Evolutionary conservation across 2,797 vertebrate species (phyloP), one percentile per base, ranked within the genome.

Genomic region (Neosalanx taihuensis): DNA sequence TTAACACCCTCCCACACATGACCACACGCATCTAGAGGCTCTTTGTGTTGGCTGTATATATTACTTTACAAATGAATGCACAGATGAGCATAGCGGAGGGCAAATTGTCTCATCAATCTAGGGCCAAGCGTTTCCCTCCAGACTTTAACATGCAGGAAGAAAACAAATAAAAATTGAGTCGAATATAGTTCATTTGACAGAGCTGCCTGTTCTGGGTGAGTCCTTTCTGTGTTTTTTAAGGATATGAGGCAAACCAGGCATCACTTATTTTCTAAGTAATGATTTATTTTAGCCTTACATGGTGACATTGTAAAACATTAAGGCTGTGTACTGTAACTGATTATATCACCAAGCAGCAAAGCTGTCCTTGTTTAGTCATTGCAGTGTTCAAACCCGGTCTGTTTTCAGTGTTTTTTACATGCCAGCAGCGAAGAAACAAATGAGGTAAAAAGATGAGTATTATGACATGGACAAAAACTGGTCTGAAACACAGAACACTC

Each of bases 221-320:
- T 46, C 41, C 9, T 12, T 46, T 46, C 41, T 46, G 12, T 46
- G 41, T 46, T 13, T 46, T 46, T 46, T 41, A 61, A 31, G 67
- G 29, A 68, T 31, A 67, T 72, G 76, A 72, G 46, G 61, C 70
- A 65, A 78, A 80, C 53, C 72, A 75, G 59, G 49, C n/a, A 17
- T 60, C 23, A 41, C n/a, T n/a, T 70, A 73, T 49, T 26, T 37
- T 23, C 41, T 20, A n/a, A 74, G 23, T 67, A 18, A 72, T 6
- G 5, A 4, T 9, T 35, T n/a, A 1, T 17, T 78, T 18, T 33
- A 67, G 31, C 70, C 70, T 49, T 56, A 70, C 31, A 64, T 69
- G 59, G 41, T n/a, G 37, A 69, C 61, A 69, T n/a, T 20, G 33
- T 35, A 13, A 33, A 56, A 41, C 33, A 61, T 1, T 58, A 60